Percentiles rank a stretch among this genome's conserved stretches.
Conservation (phyloP, 2,797 vertebrate genomes). For the Hozukius guyotensis region DNA sequence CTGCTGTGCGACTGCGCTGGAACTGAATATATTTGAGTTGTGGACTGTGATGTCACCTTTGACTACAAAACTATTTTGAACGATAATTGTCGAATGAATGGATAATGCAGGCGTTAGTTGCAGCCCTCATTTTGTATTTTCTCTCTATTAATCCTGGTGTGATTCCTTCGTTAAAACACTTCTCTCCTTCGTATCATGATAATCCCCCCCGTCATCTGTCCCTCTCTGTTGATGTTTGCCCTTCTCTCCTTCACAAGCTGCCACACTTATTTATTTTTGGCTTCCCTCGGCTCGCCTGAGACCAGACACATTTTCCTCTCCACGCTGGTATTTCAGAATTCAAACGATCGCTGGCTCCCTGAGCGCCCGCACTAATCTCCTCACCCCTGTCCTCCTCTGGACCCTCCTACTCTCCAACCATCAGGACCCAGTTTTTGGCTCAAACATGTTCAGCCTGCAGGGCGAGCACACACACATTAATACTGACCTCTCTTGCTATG, state of each 20-base stretch:
- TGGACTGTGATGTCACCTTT: neutral
- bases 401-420: constrained; percentile 2
- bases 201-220: neutral
- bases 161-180: neutral
- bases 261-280: constrained; percentile 28
- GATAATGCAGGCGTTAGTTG: neutral
- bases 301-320: constrained; percentile 25
- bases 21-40: neutral
- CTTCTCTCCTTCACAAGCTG: constrained; percentile 12
- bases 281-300: constrained; percentile 3
- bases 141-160: neutral
- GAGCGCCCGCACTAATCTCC: neutral
- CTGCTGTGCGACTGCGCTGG: too few relatives aligned
- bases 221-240: neutral
- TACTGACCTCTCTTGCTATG: neutral
- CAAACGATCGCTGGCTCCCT: neutral
- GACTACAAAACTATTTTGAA: neutral
- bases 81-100: neutral
- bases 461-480: neutral
- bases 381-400: neutral
- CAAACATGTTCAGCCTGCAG: neutral
- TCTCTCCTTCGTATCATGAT: neutral
- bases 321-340: constrained; percentile 14
- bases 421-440: neutral
- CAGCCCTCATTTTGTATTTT: neutral